Base-by-base conservation (phyloP, 2,113 vertebrate genomes). In the Alces alces region DNA sequence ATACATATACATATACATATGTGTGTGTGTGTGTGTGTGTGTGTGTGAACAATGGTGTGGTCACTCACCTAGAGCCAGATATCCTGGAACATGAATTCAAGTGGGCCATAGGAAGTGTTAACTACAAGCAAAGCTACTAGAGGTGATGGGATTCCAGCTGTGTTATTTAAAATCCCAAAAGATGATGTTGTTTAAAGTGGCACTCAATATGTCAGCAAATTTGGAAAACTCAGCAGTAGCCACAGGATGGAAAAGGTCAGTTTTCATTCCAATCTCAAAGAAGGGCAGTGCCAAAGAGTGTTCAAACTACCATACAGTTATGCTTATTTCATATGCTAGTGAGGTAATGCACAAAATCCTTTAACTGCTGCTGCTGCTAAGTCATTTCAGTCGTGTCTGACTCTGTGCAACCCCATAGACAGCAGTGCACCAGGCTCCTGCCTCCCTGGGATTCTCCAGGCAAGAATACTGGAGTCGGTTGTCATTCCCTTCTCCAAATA, bases 351-450 rank as follows among this genome's bases (percentile, higher is more conserved):
- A 13, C 1, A 73, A 73, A 73, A 73, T 73, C 66, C 21, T 39
- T 73, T 73, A 39, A 70, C n/a, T 70, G 64, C 33, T 36, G 64
- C 64, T 66, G n/a, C 17, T 36, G 58, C 58, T 60, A 66, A 66
- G 17, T 70, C n/a, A 9, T 4, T 36, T 66, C 61, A 64, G 61
- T 66, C 0, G 1, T 64, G 61, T 64, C 33, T 0, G 8, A 19
- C 61, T 66, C 16, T 66, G 30, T 61, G 61, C 0, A 1, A 19
- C 33, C 8, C 0, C 64, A 19, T 36, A 66, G 33, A 36, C 0
- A 0, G 64, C 64, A 66, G 64, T 9, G 8, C 64, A 66, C 61
- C 30, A 64, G 61, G 61, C 61, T 64, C 0, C 15, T n/a, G 6
- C 4, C 0, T 64, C 61, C 30, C 61, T 64, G 61, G 61, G 30